phyloP scores from a whole-genome alignment of 2,888 invertebrate genomes.

The Drosophila mettleri region DNA sequence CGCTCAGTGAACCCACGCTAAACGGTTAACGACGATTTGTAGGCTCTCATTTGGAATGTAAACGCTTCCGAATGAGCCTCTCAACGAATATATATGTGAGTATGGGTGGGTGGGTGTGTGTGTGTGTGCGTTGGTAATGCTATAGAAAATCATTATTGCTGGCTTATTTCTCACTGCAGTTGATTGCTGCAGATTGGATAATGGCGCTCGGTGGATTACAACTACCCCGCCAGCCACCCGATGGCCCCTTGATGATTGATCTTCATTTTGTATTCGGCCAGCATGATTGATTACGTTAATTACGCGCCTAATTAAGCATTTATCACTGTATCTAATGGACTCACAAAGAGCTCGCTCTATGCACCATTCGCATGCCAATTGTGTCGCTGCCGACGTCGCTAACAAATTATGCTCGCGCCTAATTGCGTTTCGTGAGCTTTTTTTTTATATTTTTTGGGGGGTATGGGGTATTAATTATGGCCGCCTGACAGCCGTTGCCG shows the following conservation, averaged over 20 bases:
- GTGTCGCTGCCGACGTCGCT: slow-evolving; percentile 14
- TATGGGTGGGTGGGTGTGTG: background rate
- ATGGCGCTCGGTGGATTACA: slow-evolving; percentile 33
- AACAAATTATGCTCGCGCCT: slow-evolving; percentile 74
- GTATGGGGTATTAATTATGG: slow-evolving; percentile 78
- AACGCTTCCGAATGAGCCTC: slow-evolving; percentile 31
- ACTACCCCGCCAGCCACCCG: background rate
- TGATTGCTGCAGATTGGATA: slow-evolving; percentile 57
- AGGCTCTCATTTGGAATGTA: slow-evolving; percentile 36
- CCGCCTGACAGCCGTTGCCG: slow-evolving; percentile 50
- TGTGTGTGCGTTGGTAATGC: slow-evolving; percentile 10
- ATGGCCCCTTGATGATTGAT: slow-evolving; percentile 40
- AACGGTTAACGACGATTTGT: slow-evolving; percentile 24
- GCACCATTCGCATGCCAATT: slow-evolving; percentile 62
- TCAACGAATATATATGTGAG: background rate
- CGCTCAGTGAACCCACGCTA: slow-evolving; percentile 43
- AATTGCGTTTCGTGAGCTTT: slow-evolving; percentile 77
- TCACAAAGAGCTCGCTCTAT: slow-evolving; percentile 27
- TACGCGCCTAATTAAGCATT: slow-evolving; percentile 81
- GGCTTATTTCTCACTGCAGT: slow-evolving; percentile 30
- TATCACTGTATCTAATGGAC: slow-evolving; percentile 69
- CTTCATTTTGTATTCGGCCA: slow-evolving; percentile 54
- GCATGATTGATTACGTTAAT: slow-evolving; percentile 81
- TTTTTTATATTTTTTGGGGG: too few relatives aligned
- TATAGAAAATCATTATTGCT: slow-evolving; percentile 31